These are phyloP conservation scores for Pseudomyrmex cubaensis DNA, from an alignment of 1,140 invertebrate genomes.

Conservation along the genomic window DNA sequence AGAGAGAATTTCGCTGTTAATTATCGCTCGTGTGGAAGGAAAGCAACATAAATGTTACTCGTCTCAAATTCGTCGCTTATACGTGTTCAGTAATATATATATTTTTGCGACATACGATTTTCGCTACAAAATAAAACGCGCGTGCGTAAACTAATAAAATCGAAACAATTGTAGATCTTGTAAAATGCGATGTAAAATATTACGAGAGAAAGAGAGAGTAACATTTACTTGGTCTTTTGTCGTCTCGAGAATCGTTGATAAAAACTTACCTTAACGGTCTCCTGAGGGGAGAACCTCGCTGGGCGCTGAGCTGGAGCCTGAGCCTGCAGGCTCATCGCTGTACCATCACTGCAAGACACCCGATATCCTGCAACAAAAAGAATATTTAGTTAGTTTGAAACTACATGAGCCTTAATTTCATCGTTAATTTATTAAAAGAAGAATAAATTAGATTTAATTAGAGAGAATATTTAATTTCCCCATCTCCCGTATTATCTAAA, in stretches of 20 bases:
- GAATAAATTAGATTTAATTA: no score
- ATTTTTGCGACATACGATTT: no score
- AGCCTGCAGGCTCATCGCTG: constrained; percentile 79
- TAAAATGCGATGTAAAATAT: no score
- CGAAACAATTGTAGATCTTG: no score
- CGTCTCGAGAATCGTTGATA: background rate
- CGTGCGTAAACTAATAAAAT: no score
- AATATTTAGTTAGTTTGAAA: no score
- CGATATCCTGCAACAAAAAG: constrained; percentile 69
- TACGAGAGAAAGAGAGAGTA: background rate
- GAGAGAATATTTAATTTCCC: no score
- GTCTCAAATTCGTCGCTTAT: background rate
- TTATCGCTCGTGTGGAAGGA: constrained; percentile 18
- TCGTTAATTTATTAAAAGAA: no score
- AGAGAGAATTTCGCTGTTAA: constrained; percentile 47
- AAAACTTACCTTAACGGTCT: constrained; percentile 78
- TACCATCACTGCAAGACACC: constrained; percentile 73
- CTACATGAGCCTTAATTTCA: no score
- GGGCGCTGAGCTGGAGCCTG: constrained; percentile 75
- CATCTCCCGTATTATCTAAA: no score
- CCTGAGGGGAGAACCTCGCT: constrained; percentile 79
- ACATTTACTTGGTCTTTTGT: background rate
- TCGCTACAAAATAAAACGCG: no score
- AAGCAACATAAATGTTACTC: constrained; percentile 1
- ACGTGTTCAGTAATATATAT: no score